Percentiles rank a stretch among this genome's conserved stretches.
Conservation (phyloP, 2,797 vertebrate species). For the Scolopax rusticola region DNA sequence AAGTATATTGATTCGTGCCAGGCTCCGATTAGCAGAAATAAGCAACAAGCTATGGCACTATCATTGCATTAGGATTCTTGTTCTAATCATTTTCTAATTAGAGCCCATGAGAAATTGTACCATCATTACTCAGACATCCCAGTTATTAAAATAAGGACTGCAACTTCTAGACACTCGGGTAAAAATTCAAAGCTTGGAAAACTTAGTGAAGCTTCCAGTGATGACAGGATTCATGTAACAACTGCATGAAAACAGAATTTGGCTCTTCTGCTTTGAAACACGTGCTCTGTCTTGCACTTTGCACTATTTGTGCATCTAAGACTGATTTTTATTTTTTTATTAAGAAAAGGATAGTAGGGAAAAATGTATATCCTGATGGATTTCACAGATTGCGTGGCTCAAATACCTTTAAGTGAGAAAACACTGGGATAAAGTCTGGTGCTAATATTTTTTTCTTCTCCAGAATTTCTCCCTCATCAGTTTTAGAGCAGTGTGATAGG, state of each 20-base stretch:
- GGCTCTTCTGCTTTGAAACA: background rate
- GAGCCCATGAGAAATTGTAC: background rate
- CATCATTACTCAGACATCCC: background rate
- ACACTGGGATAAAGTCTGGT: rapidly evolving
- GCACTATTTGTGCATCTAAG: background rate
- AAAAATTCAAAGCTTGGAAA: background rate
- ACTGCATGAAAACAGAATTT: background rate
- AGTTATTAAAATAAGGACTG: background rate
- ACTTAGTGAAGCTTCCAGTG: background rate
- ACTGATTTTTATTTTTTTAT: background rate
- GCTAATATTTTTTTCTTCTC: background rate
- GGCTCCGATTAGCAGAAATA: background rate
- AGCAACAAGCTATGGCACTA: background rate
- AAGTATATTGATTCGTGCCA: background rate
- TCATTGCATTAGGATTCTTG: background rate
- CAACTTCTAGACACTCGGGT: background rate
- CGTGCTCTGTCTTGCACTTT: background rate
- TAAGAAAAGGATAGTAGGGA: no score
- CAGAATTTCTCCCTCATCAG: background rate
- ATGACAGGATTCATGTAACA: rapidly evolving
- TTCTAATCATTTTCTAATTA: background rate
- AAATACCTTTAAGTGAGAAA: background rate
- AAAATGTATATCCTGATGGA: background rate
- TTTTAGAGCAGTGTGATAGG: background rate
- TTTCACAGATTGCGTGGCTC: background rate